Percentiles rank a stretch among this genome's conserved stretches.
Conservation (phyloP, 2,888 invertebrate genomes). For the Sarcophaga caerulescens region DNA sequence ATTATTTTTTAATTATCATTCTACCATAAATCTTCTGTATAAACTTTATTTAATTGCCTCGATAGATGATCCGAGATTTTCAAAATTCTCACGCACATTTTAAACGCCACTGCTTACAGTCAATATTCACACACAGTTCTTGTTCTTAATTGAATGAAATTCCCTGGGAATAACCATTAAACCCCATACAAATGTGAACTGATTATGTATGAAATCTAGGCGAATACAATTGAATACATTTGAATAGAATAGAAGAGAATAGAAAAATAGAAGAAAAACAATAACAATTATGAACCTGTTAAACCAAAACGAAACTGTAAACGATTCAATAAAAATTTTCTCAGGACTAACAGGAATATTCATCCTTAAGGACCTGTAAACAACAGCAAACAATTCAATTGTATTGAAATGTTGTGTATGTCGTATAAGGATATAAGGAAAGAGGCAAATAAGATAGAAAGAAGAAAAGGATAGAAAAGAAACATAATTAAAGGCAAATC, state of each 20-base stretch:
- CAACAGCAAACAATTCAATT: neutral
- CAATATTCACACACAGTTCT: neutral
- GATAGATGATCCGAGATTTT: constrained; percentile 2
- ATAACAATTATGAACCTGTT: constrained; percentile 66
- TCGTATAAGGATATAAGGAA: neutral
- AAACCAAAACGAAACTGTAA: constrained; percentile 51
- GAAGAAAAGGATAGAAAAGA: neutral
- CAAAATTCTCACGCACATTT: constrained; percentile 45
- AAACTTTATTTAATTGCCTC: neutral
- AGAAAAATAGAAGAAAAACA: neutral
- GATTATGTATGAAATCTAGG: constrained; percentile 12
- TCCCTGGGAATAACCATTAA: constrained; percentile 52
- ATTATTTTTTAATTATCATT: neutral
- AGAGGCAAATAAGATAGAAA: too few relatives aligned
- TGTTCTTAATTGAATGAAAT: constrained; percentile 2
- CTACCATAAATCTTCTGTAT: neutral
- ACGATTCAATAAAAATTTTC: constrained; percentile 41
- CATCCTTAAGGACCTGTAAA: constrained; percentile 52
- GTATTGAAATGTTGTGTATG: neutral
- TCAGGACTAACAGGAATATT: constrained; percentile 44
- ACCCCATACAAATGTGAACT: constrained; percentile 31
- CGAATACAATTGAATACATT: constrained; percentile 21
- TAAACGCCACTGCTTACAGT: too few relatives aligned
- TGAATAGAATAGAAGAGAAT: constrained; percentile 35
- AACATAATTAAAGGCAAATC: constrained; percentile 56